Evolutionary conservation across 1,140 invertebrate genomes (phyloP), one percentile per base, ranked within the genome.

Genomic region (Araneus ventricosus): DNA sequence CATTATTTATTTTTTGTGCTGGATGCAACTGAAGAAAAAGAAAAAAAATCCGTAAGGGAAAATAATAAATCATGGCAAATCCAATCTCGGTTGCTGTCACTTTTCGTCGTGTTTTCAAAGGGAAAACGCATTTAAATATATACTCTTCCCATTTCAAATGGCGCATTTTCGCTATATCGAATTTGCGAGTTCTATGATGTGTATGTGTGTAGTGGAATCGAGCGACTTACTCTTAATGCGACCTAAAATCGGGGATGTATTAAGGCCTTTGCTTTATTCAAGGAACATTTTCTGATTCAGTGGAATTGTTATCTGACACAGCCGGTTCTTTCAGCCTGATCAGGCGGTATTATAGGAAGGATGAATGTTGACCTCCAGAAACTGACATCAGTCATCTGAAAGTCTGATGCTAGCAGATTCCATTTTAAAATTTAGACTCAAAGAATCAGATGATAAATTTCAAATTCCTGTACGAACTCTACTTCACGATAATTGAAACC

Each of bases 21-120:
- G n/a, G n/a, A n/a, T n/a, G n/a, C n/a, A n/a, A n/a, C n/a, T n/a
- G n/a, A n/a, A n/a, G n/a, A n/a, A n/a, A n/a, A n/a, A n/a, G n/a
- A n/a, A n/a, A n/a, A n/a, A n/a, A n/a, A n/a, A n/a, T 39, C 24
- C 1, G 7, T 41, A 41, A 87, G 70, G 39, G 88, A 90, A 91
- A 92, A 92, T 92, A 92, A 92, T 92, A 92, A 92, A 92, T 92
- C 90, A 92, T 75, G 82, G 61, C 80, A 92, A 92, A 92, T 92
- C 90, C 90, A 92, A 92, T 92, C 90, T 92, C 90, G 39, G 84
- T 70, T 22, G 90, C 90, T 92, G 90, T 92, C 90, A 92, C 63
- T 92, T 92, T 86, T 92, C 82, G 90, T 92, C 90, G 39, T 92
- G 90, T 92, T 85, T 24, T 82, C 82, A 85, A 90, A 52, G 61